These are phyloP conservation scores for Montipora capitata DNA, from an alignment of 92 coral and sea anemone species.

Conservation along the genomic window DNA sequence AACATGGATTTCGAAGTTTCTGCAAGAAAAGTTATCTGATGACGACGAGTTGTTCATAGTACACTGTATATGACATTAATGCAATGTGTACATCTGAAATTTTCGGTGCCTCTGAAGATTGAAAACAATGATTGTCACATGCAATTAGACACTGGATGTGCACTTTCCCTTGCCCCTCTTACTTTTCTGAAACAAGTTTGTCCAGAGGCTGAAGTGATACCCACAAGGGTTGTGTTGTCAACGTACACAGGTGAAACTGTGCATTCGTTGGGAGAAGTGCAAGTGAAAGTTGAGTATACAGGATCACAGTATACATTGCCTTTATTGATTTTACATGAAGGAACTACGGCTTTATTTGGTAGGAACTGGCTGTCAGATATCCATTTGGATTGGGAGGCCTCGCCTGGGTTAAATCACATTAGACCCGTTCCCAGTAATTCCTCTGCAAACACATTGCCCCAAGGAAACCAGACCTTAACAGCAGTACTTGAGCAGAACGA, in stretches of 20 bases:
- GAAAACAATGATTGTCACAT: slow-evolving; percentile 59
- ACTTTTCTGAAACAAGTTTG: slow-evolving; percentile 36
- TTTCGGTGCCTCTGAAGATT: not conserved
- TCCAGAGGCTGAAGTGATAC: slow-evolving; percentile 40
- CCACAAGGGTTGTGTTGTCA: slow-evolving; percentile 69
- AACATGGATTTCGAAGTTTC: slow-evolving; percentile 7
- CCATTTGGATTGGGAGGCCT: slow-evolving; percentile 33
- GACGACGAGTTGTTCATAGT: not conserved
- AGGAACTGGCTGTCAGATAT: no score
- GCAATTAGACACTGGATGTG: slow-evolving; percentile 79
- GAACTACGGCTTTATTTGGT: slow-evolving; percentile 37
- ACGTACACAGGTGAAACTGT: no score
- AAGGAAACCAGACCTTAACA: no score
- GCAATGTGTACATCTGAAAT: slow-evolving; percentile 53
- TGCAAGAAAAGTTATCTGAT: slow-evolving; percentile 15
- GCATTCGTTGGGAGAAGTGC: no score
- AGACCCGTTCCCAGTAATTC: no score
- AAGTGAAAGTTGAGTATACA: slow-evolving; percentile 63
- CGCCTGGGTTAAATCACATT: no score
- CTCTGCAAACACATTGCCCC: no score
- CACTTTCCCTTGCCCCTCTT: no score
- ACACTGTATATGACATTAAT: slow-evolving; percentile 9
- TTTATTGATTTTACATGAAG: slow-evolving; percentile 58
- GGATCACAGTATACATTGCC: slow-evolving; percentile 66
- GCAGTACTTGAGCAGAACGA: no score